These are phyloP conservation scores for Catamblyrhynchus diadema DNA, from an alignment of 2,797 vertebrate genomes.

Conservation along the genomic window DNA sequence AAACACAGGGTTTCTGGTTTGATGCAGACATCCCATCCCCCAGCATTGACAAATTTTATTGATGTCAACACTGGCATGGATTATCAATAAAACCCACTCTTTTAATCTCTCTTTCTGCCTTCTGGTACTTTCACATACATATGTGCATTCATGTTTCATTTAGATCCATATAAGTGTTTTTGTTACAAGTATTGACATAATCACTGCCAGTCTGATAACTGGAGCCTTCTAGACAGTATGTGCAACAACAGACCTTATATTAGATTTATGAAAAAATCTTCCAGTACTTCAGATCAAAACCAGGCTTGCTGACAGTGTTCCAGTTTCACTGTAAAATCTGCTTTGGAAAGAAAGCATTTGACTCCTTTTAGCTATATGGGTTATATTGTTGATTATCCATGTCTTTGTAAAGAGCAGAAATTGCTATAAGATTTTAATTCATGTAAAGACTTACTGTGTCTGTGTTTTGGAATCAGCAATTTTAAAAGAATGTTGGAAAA, in stretches of 20 bases:
- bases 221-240: neutral
- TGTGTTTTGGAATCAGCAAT: neutral
- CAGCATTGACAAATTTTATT: neutral
- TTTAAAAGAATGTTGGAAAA: neutral
- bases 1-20: neutral
- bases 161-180: neutral
- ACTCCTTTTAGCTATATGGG: neutral
- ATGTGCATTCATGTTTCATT: neutral
- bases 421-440: neutral
- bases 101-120: neutral
- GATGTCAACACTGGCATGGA: neutral
- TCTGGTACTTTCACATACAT: neutral
- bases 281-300: neutral
- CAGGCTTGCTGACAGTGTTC: neutral
- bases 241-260: neutral
- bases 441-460: neutral
- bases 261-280: neutral
- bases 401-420: neutral
- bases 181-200: neutral
- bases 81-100: neutral
- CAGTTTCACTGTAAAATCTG: neutral
- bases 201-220: neutral
- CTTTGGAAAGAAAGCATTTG: neutral
- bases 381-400: neutral
- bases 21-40: fast-evolving